Conservation (phyloP, 2,797 vertebrate species). For the Phoeniculus purpureus region DNA sequence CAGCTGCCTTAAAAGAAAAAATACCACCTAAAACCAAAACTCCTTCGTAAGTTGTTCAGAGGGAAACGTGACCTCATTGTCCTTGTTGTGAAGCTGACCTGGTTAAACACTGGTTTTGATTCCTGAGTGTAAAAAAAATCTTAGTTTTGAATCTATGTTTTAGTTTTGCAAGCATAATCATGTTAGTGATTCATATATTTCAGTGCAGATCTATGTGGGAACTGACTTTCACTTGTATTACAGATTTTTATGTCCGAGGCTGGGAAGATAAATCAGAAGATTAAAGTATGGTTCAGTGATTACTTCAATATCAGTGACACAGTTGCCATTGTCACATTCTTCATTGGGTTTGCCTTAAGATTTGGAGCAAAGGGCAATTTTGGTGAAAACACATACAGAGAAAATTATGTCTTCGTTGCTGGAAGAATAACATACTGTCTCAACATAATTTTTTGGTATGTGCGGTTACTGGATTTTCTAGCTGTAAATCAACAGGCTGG, state of each 20-base stretch:
- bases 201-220: background rate
- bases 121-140: background rate
- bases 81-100: background rate
- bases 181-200: background rate
- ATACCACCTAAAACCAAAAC: background rate
- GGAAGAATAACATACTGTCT: slow-evolving; percentile 96
- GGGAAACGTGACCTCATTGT: background rate
- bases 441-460: slow-evolving; percentile 99
- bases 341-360: slow-evolving; percentile 93
- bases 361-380: slow-evolving; percentile 82
- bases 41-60: background rate
- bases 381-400: slow-evolving; percentile 70
- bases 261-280: slow-evolving; percentile 96
- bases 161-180: background rate
- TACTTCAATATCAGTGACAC: slow-evolving; percentile 97
- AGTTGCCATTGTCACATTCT: slow-evolving; percentile 93
- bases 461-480: slow-evolving; percentile 94
- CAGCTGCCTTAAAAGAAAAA: background rate
- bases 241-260: slow-evolving; percentile 99
- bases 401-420: slow-evolving; percentile 80
- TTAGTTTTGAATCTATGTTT: background rate
- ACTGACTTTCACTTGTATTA: background rate
- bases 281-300: slow-evolving; percentile 98
- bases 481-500: slow-evolving; percentile 98
- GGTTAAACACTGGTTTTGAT: background rate